Conservation (phyloP, 2,888 invertebrate species). For the Candidula unifasciata region DNA sequence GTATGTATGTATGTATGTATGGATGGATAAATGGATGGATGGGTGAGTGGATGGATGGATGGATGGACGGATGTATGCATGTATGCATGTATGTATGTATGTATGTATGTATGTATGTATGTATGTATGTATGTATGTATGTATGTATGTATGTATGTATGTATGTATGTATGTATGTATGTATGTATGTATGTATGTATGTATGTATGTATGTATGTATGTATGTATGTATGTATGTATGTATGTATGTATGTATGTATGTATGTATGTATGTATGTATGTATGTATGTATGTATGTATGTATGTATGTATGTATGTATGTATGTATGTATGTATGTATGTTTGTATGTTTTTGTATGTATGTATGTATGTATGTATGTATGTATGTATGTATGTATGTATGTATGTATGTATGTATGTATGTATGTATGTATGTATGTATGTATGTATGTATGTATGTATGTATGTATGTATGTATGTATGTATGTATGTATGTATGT, state of each 20-base stretch:
- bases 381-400: neutral
- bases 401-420: slow-evolving; percentile 1
- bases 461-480: neutral
- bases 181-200: neutral
- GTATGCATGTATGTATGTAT: neutral
- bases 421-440: neutral
- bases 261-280: slow-evolving; percentile 1
- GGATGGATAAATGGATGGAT: neutral
- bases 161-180: neutral
- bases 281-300: slow-evolving; percentile 15
- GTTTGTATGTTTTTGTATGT: neutral
- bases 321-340: slow-evolving; percentile 15
- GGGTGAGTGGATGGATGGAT: neutral
- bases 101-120: neutral
- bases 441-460: neutral
- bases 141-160: neutral
- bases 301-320: slow-evolving; percentile 12
- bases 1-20: neutral
- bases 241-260: neutral
- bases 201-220: slow-evolving; percentile 2
- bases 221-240: slow-evolving; percentile 2
- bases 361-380: slow-evolving; percentile 2
- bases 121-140: neutral
- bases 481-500: neutral
- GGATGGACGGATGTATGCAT: neutral